phyloP scores from a whole-genome alignment of 2,113 vertebrate species.

The Tychaedon coryphoeus region DNA sequence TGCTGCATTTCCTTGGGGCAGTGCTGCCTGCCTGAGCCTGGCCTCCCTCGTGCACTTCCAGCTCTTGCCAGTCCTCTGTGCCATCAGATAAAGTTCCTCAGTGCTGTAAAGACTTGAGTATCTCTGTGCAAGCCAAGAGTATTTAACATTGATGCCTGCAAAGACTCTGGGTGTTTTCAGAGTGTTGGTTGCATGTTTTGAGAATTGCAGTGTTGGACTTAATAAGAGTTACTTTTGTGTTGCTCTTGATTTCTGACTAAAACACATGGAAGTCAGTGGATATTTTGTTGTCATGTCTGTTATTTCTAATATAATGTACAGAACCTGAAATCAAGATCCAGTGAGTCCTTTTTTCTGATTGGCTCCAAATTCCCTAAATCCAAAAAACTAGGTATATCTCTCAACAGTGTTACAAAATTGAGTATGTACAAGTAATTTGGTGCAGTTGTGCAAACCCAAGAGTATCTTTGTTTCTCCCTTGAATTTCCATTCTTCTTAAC shows the following conservation, averaged over 20 bases:
- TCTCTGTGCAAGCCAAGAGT: neutral
- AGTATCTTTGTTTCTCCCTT: neutral
- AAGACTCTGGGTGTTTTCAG: neutral
- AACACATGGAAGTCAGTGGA: neutral
- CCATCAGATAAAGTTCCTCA: neutral
- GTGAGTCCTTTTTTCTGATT: neutral
- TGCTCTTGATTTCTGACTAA: neutral
- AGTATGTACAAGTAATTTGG: neutral
- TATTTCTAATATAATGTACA: neutral
- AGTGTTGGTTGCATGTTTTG: neutral
- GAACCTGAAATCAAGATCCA: neutral
- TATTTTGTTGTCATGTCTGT: neutral
- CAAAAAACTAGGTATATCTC: neutral
- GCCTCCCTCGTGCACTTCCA: accelerated
- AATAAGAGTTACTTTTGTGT: neutral
- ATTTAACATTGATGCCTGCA: neutral
- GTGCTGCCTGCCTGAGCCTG: neutral
- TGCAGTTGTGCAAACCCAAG: neutral
- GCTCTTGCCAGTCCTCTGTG: neutral
- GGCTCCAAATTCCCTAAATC: neutral
- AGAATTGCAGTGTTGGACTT: neutral
- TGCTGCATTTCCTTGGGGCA: neutral
- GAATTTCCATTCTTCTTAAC: neutral
- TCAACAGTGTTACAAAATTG: neutral
- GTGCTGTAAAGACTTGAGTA: neutral